phyloP scores from a whole-genome alignment of 2,113 vertebrate species.

The Pangasianodon hypophthalmus region DNA sequence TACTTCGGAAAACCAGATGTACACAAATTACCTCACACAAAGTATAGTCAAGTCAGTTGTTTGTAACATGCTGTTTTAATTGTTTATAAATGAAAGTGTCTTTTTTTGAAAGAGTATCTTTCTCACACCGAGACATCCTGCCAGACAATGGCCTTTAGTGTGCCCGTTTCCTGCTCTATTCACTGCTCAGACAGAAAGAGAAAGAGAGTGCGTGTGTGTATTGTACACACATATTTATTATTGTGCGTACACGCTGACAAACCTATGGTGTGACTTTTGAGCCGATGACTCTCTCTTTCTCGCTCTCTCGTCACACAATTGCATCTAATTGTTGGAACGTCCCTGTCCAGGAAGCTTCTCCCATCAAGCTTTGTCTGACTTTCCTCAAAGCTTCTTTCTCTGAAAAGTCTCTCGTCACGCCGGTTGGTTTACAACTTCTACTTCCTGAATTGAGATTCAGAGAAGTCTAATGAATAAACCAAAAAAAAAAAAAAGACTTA shows the following conservation, averaged over 20 bases:
- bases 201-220: slow-evolving; percentile 2
- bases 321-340: slow-evolving; percentile 6
- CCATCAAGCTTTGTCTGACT: not conserved
- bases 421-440: slow-evolving; percentile 13
- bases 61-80: not conserved
- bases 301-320: slow-evolving; percentile 18
- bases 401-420: not conserved
- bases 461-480: slow-evolving; percentile 5
- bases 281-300: not conserved
- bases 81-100: not conserved
- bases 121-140: slow-evolving; percentile 37
- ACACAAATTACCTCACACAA: not conserved
- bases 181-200: slow-evolving; percentile 22
- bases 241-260: slow-evolving; percentile 31
- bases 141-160: slow-evolving; percentile 32
- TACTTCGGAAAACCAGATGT: not conserved
- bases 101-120: not conserved
- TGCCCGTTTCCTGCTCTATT: slow-evolving; percentile 36
- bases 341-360: slow-evolving; percentile 32
- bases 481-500: not conserved
- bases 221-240: slow-evolving; percentile 6
- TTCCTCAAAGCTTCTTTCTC: slow-evolving; percentile 39
- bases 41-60: not conserved
- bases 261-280: not conserved
- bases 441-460: slow-evolving; percentile 40